Conservation (phyloP, 23 tunicate genomes). For the Corella eumyota region DNA sequence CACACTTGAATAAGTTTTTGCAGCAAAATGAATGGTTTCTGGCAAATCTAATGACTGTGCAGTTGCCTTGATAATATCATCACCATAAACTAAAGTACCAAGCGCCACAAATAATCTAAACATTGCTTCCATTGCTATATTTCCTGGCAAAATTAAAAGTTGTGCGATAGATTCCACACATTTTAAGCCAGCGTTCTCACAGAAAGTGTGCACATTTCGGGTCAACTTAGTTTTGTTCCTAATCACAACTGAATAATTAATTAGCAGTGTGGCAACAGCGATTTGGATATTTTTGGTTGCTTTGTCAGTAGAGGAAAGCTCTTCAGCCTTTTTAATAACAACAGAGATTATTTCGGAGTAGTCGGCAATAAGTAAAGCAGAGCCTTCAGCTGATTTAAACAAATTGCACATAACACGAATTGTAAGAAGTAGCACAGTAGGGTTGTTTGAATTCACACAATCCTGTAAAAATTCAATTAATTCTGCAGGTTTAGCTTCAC, state of each 20-base stretch:
- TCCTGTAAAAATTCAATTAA: slow-evolving; percentile 13
- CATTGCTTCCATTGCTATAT: slow-evolving; percentile 30
- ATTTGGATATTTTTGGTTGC: slow-evolving; percentile 31
- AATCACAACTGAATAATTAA: slow-evolving; percentile 27
- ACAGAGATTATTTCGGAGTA: slow-evolving; percentile 13
- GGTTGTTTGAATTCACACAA: slow-evolving; percentile 5
- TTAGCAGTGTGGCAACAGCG: slow-evolving; percentile 31
- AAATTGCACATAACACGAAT: slow-evolving; percentile 45
- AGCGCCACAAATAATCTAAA: slow-evolving; percentile 45
- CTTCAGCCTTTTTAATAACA: background rate
- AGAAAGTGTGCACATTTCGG: background rate
- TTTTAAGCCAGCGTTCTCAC: background rate
- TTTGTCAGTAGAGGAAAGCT: slow-evolving; percentile 3
- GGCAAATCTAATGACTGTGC: slow-evolving; percentile 5
- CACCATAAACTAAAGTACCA: slow-evolving; percentile 29
- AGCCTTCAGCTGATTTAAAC: slow-evolving; percentile 16
- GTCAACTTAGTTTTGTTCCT: background rate
- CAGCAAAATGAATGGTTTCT: background rate
- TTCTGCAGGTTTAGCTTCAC: slow-evolving; percentile 10
- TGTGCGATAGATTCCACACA: background rate
- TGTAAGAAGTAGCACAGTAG: slow-evolving; percentile 13
- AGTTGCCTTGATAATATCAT: slow-evolving; percentile 3
- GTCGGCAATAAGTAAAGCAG: slow-evolving; percentile 18
- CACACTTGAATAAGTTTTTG: background rate
- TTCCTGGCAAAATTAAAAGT: background rate